phyloP scores from a whole-genome alignment of 2,113 vertebrate species.

The Spea bombifrons region DNA sequence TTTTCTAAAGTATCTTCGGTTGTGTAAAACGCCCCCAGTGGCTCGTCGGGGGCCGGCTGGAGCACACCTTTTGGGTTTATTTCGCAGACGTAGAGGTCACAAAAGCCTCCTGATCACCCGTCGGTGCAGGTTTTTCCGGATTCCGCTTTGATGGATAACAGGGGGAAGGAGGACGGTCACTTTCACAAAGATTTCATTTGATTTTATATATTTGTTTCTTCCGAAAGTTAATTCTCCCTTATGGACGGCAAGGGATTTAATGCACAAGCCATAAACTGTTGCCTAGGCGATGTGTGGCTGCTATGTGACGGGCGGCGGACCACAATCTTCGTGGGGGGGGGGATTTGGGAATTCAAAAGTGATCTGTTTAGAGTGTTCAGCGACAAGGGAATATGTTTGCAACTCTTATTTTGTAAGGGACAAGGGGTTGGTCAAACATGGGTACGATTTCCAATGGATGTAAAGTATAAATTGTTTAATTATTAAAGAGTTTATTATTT shows the following conservation, averaged over 20 bases:
- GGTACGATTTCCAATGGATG: constrained; percentile 41
- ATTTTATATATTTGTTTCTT: background rate
- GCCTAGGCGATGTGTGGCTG: constrained; percentile 1
- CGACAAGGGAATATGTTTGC: constrained; percentile 28
- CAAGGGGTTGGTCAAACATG: background rate
- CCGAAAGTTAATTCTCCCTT: background rate
- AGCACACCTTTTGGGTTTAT: too few relatives aligned
- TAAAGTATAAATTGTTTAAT: constrained; percentile 46
- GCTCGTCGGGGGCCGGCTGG: too few relatives aligned
- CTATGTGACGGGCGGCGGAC: background rate
- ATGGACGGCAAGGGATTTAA: background rate
- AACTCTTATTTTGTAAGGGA: background rate
- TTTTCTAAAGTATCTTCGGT: too few relatives aligned
- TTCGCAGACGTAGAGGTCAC: too few relatives aligned
- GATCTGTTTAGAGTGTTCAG: constrained; percentile 7
- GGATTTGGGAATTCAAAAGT: background rate
- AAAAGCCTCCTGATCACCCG: too few relatives aligned
- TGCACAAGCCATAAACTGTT: constrained; percentile 31
- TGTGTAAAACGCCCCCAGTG: too few relatives aligned
- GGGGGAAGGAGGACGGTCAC: too few relatives aligned
- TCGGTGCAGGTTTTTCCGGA: too few relatives aligned
- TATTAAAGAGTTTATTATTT: constrained; percentile 48
- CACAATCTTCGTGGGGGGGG: constrained; percentile 8
- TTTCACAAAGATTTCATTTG: too few relatives aligned
- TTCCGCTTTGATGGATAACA: too few relatives aligned